Percentiles rank a stretch among this genome's conserved stretches.
These are phyloP conservation scores for Zaprionus bogoriensis DNA, from an alignment of 2,888 invertebrate genomes.

Conservation along the genomic window DNA sequence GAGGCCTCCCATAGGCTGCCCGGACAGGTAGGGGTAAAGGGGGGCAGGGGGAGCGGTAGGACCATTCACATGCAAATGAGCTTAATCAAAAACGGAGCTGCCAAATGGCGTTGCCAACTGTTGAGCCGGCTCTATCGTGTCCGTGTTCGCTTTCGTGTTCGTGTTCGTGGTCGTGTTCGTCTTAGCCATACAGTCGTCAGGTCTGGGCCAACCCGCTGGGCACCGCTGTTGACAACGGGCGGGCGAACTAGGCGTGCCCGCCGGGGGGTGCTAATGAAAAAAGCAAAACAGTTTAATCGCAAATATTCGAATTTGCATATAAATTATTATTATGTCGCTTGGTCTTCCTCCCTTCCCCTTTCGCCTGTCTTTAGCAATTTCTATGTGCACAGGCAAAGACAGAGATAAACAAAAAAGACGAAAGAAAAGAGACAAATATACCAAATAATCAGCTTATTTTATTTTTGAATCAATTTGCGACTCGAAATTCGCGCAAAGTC, in stretches of 20 bases:
- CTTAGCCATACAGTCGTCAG: slow-evolving; percentile 45
- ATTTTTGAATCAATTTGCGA: slow-evolving; percentile 17
- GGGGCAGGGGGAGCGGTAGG: neutral
- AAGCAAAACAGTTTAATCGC: slow-evolving; percentile 71
- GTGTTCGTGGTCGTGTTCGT: too few species aligned
- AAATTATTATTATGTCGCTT: slow-evolving; percentile 49
- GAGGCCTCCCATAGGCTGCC: neutral
- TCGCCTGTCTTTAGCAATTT: slow-evolving; percentile 32
- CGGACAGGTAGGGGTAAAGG: neutral
- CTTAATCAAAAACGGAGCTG: slow-evolving; percentile 73
- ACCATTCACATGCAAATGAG: slow-evolving; percentile 71
- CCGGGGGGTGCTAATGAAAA: slow-evolving; percentile 65
- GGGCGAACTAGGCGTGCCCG: slow-evolving; percentile 7
- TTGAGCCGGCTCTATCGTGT: slow-evolving; percentile 54
- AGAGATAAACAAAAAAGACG: slow-evolving; percentile 10
- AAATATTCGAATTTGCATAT: slow-evolving; percentile 69
- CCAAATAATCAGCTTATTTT: slow-evolving; percentile 63
- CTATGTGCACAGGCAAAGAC: slow-evolving; percentile 36
- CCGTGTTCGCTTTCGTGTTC: too few species aligned
- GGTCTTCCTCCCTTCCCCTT: neutral
- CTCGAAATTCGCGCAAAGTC: slow-evolving; percentile 19
- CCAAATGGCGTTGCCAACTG: slow-evolving; percentile 18
- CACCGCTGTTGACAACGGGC: slow-evolving; percentile 28
- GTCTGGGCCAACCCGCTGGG: slow-evolving; percentile 29
- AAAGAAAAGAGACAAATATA: slow-evolving; percentile 7